Evolutionary conservation across 1,140 invertebrate genomes (phyloP).

Genomic region (Spodoptera frugiperda): DNA sequence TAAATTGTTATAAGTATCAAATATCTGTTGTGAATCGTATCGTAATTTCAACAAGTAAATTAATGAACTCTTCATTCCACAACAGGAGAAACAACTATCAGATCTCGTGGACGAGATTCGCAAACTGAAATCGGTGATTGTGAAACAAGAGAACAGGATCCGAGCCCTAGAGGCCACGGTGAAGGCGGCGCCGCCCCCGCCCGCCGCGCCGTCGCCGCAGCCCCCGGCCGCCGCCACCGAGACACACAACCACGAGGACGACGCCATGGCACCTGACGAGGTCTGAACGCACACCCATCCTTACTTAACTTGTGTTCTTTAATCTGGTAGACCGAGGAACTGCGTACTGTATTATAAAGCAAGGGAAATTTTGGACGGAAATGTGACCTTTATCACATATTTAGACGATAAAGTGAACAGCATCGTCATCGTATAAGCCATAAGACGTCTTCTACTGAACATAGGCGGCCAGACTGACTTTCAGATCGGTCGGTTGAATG

Average conservation of each 20-base stretch:
- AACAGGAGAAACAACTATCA: constrained; percentile 77
- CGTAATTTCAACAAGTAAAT: neutral
- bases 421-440: no score
- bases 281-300: constrained; percentile 67
- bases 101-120: constrained; percentile 91
- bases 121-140: constrained; percentile 96
- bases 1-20: no score
- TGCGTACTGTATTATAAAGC: no score
- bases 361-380: no score
- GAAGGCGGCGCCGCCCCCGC: constrained; percentile 59
- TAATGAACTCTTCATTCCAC: constrained; percentile 32
- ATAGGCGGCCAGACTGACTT: no score
- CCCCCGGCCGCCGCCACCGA: constrained; percentile 41
- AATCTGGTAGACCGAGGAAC: neutral
- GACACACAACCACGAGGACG: constrained; percentile 73
- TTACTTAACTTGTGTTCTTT: constrained; percentile 5
- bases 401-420: no score
- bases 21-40: no score
- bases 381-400: no score
- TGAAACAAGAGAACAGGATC: constrained; percentile 96
- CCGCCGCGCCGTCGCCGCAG: constrained; percentile 53
- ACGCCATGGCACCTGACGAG: constrained; percentile 83
- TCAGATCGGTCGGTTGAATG: no score
- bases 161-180: constrained; percentile 85
- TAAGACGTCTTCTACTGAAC: no score